Evolutionary conservation across 2,888 invertebrate genomes (phyloP).

Genomic region (Campoplex capitator): DNA sequence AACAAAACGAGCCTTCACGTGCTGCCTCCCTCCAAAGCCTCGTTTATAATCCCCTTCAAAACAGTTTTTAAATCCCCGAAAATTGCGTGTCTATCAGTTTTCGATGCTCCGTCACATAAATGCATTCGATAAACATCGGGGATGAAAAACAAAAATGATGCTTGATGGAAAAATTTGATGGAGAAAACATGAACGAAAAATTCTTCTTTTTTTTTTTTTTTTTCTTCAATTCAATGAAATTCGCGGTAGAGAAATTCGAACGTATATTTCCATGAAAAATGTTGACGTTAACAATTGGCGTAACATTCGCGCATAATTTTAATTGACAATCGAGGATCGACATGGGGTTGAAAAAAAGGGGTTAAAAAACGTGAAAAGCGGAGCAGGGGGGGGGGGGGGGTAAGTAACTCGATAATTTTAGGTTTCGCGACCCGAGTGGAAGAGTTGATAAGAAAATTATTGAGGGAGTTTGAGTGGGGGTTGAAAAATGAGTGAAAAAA

Average conservation of each 20-base stretch:
- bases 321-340: not conserved
- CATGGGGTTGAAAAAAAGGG: constrained; percentile 27
- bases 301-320: constrained; percentile 1
- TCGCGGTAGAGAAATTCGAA: too few species aligned
- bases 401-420: constrained; percentile 13
- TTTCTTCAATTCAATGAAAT: too few species aligned
- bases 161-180: not conserved
- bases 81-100: not conserved
- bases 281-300: too few species aligned
- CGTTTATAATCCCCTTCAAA: not conserved
- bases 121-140: not conserved
- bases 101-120: not conserved
- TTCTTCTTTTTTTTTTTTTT: not conserved
- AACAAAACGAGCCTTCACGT: too few species aligned
- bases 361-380: not conserved
- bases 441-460: constrained; percentile 15
- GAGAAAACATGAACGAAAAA: not conserved
- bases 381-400: not conserved
- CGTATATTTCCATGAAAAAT: too few species aligned
- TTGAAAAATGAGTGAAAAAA: not conserved
- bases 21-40: not conserved
- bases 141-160: not conserved
- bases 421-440: not conserved
- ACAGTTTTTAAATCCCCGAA: not conserved
- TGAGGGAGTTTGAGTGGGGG: not conserved